A percentile compares a stretch with the other conserved stretches of the same genome.
Evolutionary conservation across 2,113 vertebrate genomes (phyloP).

Genomic region (Atlantisia rogersi): DNA sequence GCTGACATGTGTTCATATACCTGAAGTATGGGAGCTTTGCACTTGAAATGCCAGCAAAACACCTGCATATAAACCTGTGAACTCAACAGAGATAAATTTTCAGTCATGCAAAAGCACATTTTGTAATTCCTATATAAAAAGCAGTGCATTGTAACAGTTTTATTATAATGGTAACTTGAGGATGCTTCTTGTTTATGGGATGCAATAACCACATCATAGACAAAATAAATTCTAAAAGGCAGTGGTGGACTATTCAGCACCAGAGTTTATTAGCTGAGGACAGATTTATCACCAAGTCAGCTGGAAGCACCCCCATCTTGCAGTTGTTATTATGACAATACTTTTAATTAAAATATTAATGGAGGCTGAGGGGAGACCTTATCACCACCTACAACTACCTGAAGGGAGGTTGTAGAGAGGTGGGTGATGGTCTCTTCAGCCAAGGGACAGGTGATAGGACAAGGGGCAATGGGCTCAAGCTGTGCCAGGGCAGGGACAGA

Average conservation of each 20-base stretch:
- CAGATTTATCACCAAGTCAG: slow-evolving; percentile 21
- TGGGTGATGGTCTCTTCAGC: no score
- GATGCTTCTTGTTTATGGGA: slow-evolving; percentile 71
- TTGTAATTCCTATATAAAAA: slow-evolving; percentile 46
- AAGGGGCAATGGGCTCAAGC: no score
- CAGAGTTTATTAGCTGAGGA: slow-evolving; percentile 40
- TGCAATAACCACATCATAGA: slow-evolving; percentile 60
- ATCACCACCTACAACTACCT: no score
- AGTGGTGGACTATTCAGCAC: background rate
- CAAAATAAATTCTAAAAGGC: slow-evolving; percentile 57
- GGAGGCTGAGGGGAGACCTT: no score
- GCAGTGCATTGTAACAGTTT: slow-evolving; percentile 56
- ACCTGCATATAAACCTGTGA: background rate
- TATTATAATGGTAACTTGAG: slow-evolving; percentile 66
- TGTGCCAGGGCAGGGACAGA: no score
- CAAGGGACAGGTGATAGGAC: no score
- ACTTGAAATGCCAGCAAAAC: background rate
- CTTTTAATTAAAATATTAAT: slow-evolving; percentile 11
- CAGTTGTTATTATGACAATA: background rate
- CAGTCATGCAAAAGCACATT: slow-evolving; percentile 21
- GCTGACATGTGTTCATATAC: background rate
- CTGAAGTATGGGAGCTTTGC: rapidly evolving
- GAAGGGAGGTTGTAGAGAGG: no score
- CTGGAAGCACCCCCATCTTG: background rate
- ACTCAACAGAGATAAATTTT: background rate